Percentiles rank a stretch among this genome's conserved stretches.
Evolutionary conservation across 2,888 invertebrate species (phyloP).

Genomic region (Linnaemya vulpina): DNA sequence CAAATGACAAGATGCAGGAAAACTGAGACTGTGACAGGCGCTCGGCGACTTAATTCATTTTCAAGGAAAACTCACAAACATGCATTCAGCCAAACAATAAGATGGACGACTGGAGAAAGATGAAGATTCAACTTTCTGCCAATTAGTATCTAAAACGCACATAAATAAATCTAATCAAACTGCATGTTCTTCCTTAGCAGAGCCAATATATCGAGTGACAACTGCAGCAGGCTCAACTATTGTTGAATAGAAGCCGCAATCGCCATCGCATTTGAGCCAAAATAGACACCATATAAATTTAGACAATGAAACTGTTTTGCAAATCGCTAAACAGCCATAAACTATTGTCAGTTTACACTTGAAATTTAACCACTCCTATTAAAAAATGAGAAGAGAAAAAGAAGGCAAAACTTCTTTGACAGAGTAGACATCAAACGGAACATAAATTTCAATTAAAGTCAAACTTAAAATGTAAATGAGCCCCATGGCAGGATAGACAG

Average conservation of each 20-base stretch:
- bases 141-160: conserved; percentile 66
- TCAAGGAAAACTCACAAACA: not conserved
- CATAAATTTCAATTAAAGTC: conserved; percentile 52
- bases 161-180: conserved; percentile 62
- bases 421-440: conserved; percentile 25
- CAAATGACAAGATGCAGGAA: conserved; percentile 59
- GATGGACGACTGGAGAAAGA: not conserved
- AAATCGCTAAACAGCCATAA: conserved; percentile 36
- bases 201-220: conserved; percentile 19
- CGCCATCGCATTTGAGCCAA: not conserved
- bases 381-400: not conserved
- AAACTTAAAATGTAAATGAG: not conserved
- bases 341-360: conserved; percentile 58
- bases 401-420: not conserved
- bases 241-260: not conserved
- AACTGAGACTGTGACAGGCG: conserved; percentile 50
- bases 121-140: conserved; percentile 63
- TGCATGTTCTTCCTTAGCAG: not conserved
- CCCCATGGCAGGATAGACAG: not conserved
- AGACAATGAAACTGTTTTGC: conserved; percentile 49
- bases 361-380: conserved; percentile 50
- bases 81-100: not conserved
- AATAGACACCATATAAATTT: conserved; percentile 31
- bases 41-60: conserved; percentile 67
- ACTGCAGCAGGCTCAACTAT: conserved; percentile 13